phyloP scores from a whole-genome alignment of 2,888 invertebrate genomes.

The Leucozona laternaria region DNA sequence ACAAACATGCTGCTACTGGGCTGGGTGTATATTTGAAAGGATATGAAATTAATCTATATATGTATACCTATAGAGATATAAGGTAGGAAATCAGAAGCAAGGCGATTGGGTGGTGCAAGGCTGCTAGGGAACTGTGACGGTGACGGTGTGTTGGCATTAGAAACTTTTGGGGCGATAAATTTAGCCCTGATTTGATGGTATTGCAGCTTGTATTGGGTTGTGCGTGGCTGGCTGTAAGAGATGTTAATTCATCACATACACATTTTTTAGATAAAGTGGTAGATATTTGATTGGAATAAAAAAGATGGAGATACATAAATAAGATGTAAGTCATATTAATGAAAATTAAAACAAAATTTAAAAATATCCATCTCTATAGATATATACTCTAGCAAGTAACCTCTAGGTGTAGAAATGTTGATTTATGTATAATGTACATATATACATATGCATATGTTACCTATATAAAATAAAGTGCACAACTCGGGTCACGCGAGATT shows the following conservation, averaged over 20 bases:
- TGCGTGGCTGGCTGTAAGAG: background rate
- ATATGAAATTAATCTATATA: constrained; percentile 45
- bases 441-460: too few species aligned
- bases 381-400: too few species aligned
- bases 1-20: background rate
- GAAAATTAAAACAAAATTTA: too few species aligned
- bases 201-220: constrained; percentile 1
- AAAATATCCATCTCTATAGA: too few species aligned
- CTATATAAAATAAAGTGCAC: too few species aligned
- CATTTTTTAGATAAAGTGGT: constrained; percentile 1
- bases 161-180: constrained; percentile 47
- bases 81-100: background rate
- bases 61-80: background rate
- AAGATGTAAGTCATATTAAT: too few species aligned
- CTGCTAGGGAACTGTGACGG: background rate
- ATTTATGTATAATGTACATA: too few species aligned
- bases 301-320: too few species aligned
- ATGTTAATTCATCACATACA: constrained; percentile 28
- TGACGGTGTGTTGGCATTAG: constrained; percentile 16
- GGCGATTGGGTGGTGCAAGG: background rate
- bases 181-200: constrained; percentile 11
- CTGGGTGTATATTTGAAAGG: constrained; percentile 26
- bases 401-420: too few species aligned
- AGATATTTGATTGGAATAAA: background rate
- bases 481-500: too few species aligned